phyloP scores from a whole-genome alignment of 2,797 vertebrate genomes.

The Gobionotothen gibberifrons region DNA sequence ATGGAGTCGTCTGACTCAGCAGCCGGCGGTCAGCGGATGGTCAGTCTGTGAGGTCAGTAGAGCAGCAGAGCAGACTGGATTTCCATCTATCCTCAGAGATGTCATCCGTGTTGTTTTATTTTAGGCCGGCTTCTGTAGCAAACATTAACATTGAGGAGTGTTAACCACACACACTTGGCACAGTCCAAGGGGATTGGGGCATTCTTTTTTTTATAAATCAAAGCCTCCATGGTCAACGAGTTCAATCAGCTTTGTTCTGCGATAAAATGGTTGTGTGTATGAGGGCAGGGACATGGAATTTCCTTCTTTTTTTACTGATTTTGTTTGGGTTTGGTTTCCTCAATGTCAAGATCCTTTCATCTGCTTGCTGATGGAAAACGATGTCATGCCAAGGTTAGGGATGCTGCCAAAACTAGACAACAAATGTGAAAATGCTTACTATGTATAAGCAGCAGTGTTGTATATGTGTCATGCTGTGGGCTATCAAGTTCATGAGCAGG shows the following conservation, averaged over 20 bases:
- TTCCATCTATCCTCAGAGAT: conserved; percentile 56
- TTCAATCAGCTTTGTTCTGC: conserved; percentile 53
- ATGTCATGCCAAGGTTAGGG: conserved; percentile 1
- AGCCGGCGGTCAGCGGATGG: conserved; percentile 65
- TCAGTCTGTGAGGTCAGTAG: conserved; percentile 78
- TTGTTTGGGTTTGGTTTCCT: conserved; percentile 67
- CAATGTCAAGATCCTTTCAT: conserved; percentile 34
- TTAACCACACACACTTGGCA: conserved; percentile 21
- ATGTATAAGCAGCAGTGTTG: no score
- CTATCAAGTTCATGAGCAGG: no score
- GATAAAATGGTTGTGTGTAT: conserved; percentile 56
- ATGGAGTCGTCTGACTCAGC: conserved; percentile 64
- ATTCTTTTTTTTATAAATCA: conserved; percentile 19
- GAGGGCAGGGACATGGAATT: conserved; percentile 50
- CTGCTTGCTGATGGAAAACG: conserved; percentile 29
- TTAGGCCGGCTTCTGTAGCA: conserved; percentile 52
- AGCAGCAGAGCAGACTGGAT: conserved; percentile 63
- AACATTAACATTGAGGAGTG: conserved; percentile 57
- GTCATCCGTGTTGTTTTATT: conserved; percentile 71
- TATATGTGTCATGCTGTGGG: no score
- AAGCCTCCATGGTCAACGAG: conserved; percentile 45
- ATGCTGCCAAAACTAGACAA: no score
- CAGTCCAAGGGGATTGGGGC: conserved; percentile 7
- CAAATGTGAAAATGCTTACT: no score
- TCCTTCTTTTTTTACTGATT: conserved; percentile 38